A percentile compares a stretch with the other conserved stretches of the same genome.
Evolutionary conservation across 2,797 vertebrate species (phyloP).

Genomic region (Poeciliopsis infans): DNA sequence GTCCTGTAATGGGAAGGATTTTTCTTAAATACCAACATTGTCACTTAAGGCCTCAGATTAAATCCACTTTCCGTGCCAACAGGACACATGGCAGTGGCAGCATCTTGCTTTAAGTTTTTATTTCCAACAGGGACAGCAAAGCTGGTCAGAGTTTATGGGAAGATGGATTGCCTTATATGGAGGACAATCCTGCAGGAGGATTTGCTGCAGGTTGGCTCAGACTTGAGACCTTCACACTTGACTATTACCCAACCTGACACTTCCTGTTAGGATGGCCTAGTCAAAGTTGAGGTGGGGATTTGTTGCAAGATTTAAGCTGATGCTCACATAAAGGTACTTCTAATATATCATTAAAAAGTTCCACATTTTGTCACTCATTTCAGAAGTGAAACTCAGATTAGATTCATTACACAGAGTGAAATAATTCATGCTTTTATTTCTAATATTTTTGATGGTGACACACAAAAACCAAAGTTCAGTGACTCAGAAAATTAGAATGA

Average conservation of each 20-base stretch:
- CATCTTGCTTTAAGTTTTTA: background rate
- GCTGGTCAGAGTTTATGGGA: background rate
- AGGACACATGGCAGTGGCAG: background rate
- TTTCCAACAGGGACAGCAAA: background rate
- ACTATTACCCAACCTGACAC: background rate
- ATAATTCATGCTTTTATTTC: background rate
- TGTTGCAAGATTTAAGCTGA: background rate
- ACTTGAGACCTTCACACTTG: no score
- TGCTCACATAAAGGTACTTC: background rate
- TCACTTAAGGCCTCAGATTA: background rate
- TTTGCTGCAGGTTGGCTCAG: no score
- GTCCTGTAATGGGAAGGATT: constrained; percentile 2
- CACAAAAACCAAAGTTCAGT: no score
- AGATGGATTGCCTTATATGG: background rate
- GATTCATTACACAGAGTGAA: background rate
- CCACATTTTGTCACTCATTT: background rate
- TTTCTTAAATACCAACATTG: background rate
- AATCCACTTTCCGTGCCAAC: background rate
- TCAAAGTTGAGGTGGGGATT: background rate
- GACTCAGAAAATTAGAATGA: no score
- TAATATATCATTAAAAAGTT: background rate
- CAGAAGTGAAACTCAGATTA: background rate
- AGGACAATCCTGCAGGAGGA: background rate
- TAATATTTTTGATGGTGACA: background rate
- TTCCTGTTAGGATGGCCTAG: background rate